phyloP scores from a whole-genome alignment of 1,140 invertebrate genomes.

The Bombus impatiens region DNA sequence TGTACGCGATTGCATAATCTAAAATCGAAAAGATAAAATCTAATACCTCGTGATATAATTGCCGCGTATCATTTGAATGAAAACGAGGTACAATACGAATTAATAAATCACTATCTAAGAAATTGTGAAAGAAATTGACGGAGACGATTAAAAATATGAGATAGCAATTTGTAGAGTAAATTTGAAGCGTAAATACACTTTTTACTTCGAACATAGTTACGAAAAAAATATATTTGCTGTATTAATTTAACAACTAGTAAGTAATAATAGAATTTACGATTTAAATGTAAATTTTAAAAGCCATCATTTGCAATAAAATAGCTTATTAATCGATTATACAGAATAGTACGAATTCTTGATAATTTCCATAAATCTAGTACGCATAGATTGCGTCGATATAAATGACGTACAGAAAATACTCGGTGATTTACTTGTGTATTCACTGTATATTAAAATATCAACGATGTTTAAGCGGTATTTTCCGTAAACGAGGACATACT shows the following conservation, averaged over 20 bases:
- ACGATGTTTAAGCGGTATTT: neutral
- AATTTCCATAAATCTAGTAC: neutral
- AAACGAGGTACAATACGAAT: neutral
- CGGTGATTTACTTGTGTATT: neutral
- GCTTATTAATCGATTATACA: neutral
- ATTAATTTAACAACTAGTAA: neutral
- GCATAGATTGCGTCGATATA: neutral
- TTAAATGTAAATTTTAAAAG: neutral
- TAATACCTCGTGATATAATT: neutral
- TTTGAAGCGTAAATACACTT: neutral
- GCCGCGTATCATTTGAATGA: neutral
- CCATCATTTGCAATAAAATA: neutral
- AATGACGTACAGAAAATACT: neutral
- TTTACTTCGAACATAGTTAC: neutral
- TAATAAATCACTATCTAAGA: neutral
- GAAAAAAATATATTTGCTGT: neutral
- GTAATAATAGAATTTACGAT: neutral
- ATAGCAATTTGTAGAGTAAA: neutral
- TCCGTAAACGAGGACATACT: neutral
- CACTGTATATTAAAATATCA: neutral
- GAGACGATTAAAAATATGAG: neutral
- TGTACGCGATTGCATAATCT: neutral
- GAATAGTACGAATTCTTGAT: neutral
- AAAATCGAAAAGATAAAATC: conserved; percentile 30
- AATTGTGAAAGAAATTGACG: neutral